A percentile compares a stretch with the other conserved stretches of the same genome.
phyloP scores from a whole-genome alignment of 2,113 vertebrate species.

The Embiotoca jacksoni region DNA sequence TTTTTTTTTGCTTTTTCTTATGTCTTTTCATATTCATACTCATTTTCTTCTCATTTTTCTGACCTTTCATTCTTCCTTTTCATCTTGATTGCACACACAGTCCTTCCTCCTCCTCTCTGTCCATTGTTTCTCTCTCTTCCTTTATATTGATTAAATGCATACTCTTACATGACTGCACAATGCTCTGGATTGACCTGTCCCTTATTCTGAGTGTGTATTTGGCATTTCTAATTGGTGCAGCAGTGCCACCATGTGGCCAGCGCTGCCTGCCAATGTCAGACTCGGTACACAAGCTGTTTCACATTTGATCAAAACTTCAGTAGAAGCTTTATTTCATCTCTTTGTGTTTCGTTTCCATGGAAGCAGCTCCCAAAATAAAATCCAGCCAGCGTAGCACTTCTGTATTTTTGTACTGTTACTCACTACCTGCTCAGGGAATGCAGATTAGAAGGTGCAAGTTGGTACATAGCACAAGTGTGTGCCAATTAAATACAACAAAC shows the following conservation, averaged over 20 bases:
- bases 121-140: not conserved
- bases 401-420: not conserved
- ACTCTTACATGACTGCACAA: constrained; percentile 19
- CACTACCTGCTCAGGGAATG: constrained; percentile 6
- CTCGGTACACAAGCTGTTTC: not conserved
- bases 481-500: not conserved
- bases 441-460: constrained; percentile 12
- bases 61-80: not conserved
- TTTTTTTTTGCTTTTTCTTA: not conserved
- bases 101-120: not conserved
- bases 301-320: constrained; percentile 15
- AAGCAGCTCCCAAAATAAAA: constrained; percentile 18
- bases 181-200: constrained; percentile 44
- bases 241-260: constrained; percentile 67
- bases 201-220: constrained; percentile 9
- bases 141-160: constrained; percentile 44
- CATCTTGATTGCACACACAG: not conserved
- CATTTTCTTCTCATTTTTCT: not conserved
- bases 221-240: constrained; percentile 22
- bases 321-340: constrained; percentile 28
- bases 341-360: constrained; percentile 30
- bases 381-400: not conserved
- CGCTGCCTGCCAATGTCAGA: fast-evolving
- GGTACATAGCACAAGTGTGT: not conserved
- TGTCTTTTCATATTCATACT: not conserved